Evolutionary conservation across 2,797 vertebrate species (phyloP), one percentile per base, ranked within the genome.

Genomic region (Emydoidea blandingii): DNA sequence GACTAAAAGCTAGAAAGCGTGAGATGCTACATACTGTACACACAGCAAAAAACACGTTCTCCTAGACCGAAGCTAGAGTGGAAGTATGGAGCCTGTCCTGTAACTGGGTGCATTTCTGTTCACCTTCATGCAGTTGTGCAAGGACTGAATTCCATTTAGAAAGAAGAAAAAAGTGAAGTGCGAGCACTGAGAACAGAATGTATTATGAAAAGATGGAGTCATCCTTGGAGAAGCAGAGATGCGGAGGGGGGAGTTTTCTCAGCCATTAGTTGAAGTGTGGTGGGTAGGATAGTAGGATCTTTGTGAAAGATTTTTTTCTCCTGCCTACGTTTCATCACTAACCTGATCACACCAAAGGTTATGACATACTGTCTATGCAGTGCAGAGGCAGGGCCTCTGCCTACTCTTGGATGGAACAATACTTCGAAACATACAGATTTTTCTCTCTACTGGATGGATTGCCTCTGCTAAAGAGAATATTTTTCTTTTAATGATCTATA

Each of bases 401-500:
- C 92, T 53, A 44, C 23, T 87, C 41, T 65, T 44, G 94, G 52
- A 44, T 80, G 57, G 57, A 94, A 15, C 10, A 83, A 14, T 37
- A 18, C 5, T 65, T 91, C 25, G 62, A 90, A 90, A 82, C 37
- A 59, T 18, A 5, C 3, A 25, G 29, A 3, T 2, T 82, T 88
- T 31, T 41, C 82, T 56, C 85, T 91, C 80, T 15, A 85, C 56
- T n/a, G 81, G 27, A 87, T 84, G 49, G 54, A 72, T 57, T 27
- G 21, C 57, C 56, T 81, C 27, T 37, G 34, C 19, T 8, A 57
- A 44, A 37, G 44, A 84, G 12, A 80, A 31, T 31, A 25, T 31
- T 47, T n/a, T 80, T 27, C 47, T 37, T 74, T 76, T 88, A 56
- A 65, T 49, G 4, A 2, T 16, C 52, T 44, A 6, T 88, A 74